phyloP scores from a whole-genome alignment of 2,113 vertebrate species.

The Aegypius monachus region DNA sequence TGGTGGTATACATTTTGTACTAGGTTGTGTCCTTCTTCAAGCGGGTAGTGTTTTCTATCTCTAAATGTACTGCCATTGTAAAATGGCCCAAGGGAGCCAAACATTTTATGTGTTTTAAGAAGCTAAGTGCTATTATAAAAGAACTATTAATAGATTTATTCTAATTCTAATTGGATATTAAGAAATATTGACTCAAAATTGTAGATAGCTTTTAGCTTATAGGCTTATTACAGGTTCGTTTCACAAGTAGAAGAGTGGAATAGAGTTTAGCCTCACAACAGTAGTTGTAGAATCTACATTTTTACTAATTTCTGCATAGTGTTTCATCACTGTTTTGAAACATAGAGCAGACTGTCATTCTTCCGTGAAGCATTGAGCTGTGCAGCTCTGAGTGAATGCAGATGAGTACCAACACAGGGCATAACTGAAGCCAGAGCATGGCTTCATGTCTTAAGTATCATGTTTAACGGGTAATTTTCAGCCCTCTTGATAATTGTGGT shows the following conservation, averaged over 20 bases:
- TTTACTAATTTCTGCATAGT: not conserved
- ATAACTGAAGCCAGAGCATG: not conserved
- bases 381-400: not conserved
- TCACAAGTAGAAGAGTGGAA: not conserved
- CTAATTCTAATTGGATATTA: constrained; percentile 65
- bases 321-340: not conserved
- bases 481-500: not conserved
- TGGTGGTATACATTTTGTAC: not conserved
- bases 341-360: not conserved
- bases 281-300: not conserved
- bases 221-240: constrained; percentile 5
- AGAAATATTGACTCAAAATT: constrained; percentile 43
- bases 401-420: not conserved
- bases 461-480: not conserved
- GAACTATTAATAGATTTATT: constrained; percentile 61
- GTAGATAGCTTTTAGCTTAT: not conserved
- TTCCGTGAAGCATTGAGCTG: not conserved
- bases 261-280: not conserved
- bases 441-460: not conserved
- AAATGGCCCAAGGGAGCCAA: constrained; percentile 37
- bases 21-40: constrained; percentile 27
- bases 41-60: constrained; percentile 14
- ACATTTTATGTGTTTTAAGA: constrained; percentile 68
- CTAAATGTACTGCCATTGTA: constrained; percentile 3
- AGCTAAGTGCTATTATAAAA: constrained; percentile 65